These are phyloP conservation scores for Neoaliturus tenellus DNA, from an alignment of 2,888 invertebrate species.

Conservation along the genomic window DNA sequence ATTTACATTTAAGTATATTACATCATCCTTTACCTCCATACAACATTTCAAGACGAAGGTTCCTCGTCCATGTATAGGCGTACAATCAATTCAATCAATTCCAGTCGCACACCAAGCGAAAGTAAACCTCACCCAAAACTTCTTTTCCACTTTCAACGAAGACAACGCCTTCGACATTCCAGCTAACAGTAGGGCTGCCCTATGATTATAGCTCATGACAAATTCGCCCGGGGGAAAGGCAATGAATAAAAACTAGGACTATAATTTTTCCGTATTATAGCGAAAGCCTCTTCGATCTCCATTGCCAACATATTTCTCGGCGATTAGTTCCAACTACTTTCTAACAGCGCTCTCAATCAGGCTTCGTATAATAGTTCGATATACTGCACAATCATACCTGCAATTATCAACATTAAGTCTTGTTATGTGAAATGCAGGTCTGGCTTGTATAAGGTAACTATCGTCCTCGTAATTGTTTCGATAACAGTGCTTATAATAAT, in stretches of 20 bases:
- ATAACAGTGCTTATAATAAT: neutral
- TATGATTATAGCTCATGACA: neutral
- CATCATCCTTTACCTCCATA: no score
- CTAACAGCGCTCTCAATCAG: neutral
- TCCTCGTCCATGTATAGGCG: no score
- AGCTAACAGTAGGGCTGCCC: neutral
- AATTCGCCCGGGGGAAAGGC: neutral
- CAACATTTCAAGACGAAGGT: no score
- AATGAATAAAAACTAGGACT: neutral
- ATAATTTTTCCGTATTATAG: neutral
- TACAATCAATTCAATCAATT: no score
- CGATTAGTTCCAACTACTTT: neutral
- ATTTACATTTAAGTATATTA: no score
- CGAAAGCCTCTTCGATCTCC: neutral
- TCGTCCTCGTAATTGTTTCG: neutral
- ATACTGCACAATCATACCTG: neutral
- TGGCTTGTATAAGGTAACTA: no score
- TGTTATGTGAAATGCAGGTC: neutral
- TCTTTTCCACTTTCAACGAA: no score
- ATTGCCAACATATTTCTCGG: neutral
- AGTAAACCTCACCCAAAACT: no score
- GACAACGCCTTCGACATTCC: no score
- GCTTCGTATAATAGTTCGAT: neutral
- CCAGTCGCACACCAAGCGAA: no score
- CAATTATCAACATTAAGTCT: neutral